Base-by-base conservation (phyloP, 2,888 invertebrate genomes). In the Nemoura dubitans region DNA sequence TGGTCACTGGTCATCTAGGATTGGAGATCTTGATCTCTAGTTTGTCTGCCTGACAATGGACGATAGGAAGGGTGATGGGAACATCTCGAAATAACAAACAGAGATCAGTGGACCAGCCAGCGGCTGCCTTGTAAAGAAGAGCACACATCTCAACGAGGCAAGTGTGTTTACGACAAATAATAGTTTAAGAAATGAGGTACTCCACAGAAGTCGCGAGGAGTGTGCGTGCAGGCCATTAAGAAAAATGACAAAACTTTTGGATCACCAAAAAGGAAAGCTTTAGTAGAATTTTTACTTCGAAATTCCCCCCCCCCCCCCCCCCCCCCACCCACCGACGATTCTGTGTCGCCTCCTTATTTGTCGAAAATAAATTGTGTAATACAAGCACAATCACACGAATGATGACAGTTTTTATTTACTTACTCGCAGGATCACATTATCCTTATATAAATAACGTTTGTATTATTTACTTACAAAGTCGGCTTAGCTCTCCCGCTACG, bases 301-400 rank as follows among this genome's bases (percentile, higher is more conserved):
- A 59, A n/a, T n/a, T n/a, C n/a, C n/a, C n/a, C n/a, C n/a, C n/a
- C n/a, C n/a, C n/a, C n/a, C n/a, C n/a, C n/a, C n/a, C n/a, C n/a
- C n/a, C n/a, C 21, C 6, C 59, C 59, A 3, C 59, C 59, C 59
- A 59, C 21, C 14, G 21, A 21, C 21, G 14, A 59, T 59, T 59
- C 59, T 59, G 59, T 59, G 59, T 59, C 59, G 59, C 59, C 59
- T 59, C 59, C 59, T 59, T 59, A 59, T 59, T 59, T 59, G 59
- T 59, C 59, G 21, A 59, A 59, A 59, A 59, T 59, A 59, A 59
- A 59, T 59, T 59, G 59, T 59, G 59, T 59, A 59, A 59, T 59
- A 59, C 59, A 59, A 16, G 59, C 59, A 59, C 59, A 7, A 59
- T 59, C 59, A 59, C 59, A 59, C 59, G 59, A 59, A 59, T 59